These are phyloP conservation scores for Nymphalis polychloros DNA, from an alignment of 2,888 invertebrate genomes.

Conservation along the genomic window DNA sequence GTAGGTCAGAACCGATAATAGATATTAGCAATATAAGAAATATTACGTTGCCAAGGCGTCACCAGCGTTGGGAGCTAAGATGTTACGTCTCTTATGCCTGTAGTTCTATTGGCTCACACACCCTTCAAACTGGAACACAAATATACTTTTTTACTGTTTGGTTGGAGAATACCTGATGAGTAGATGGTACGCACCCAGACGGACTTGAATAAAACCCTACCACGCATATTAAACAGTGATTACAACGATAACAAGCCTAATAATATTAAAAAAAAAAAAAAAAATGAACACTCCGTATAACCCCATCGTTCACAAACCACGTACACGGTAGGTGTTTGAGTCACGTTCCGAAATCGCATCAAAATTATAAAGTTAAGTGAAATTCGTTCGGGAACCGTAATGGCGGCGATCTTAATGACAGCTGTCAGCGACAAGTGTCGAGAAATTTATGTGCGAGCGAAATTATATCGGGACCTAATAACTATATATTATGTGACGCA, in stretches of 20 bases:
- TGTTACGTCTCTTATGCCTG: too few relatives aligned
- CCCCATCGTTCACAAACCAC: constrained; percentile 39
- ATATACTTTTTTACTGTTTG: too few relatives aligned
- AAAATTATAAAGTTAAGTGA: constrained; percentile 78
- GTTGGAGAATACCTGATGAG: too few relatives aligned
- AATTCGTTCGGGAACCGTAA: constrained; percentile 53
- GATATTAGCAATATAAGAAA: too few relatives aligned
- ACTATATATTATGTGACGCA: constrained; percentile 36
- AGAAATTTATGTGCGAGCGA: constrained; percentile 37
- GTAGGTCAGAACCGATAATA: too few relatives aligned
- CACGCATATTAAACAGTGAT: too few relatives aligned
- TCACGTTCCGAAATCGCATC: constrained; percentile 74
- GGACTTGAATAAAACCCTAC: too few relatives aligned
- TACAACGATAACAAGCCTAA: not conserved
- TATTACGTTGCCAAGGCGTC: too few relatives aligned
- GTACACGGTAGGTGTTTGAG: constrained; percentile 62
- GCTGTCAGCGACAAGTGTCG: constrained; percentile 43
- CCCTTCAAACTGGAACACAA: too few relatives aligned
- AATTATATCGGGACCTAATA: constrained; percentile 49
- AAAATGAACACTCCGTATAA: constrained; percentile 43
- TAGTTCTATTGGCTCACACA: too few relatives aligned
- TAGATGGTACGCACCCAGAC: too few relatives aligned
- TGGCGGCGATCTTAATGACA: constrained; percentile 46
- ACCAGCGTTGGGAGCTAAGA: too few relatives aligned
- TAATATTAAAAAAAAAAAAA: not conserved